phyloP scores from a whole-genome alignment of 2,113 vertebrate genomes.

The Periophthalmodon schlosseri region DNA sequence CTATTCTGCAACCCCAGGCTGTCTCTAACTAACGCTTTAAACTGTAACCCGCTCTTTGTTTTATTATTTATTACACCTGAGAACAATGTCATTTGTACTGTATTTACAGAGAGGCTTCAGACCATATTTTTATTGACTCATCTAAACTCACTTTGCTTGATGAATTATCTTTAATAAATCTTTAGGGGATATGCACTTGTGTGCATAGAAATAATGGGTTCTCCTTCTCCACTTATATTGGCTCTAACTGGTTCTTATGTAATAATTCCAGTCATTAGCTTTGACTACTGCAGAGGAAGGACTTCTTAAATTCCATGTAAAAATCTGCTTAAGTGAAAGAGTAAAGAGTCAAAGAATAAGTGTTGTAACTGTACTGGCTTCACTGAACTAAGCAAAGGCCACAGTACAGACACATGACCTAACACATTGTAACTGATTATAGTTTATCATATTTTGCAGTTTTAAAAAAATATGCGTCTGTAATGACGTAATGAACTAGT shows the following conservation, averaged over 20 bases:
- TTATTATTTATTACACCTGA: neutral
- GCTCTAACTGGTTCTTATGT: neutral
- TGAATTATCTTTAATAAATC: constrained; percentile 10
- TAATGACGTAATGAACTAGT: neutral
- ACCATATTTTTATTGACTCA: neutral
- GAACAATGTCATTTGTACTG: neutral
- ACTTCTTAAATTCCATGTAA: neutral
- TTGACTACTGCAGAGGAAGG: neutral
- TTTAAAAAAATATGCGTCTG: neutral
- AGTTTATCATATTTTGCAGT: neutral
- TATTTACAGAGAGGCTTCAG: constrained; percentile 4
- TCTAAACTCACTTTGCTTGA: constrained; percentile 12
- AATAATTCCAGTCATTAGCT: constrained; percentile 9
- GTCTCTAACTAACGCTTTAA: neutral
- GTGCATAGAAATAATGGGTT: constrained; percentile 1
- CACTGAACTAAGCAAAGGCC: neutral
- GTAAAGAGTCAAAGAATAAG: neutral
- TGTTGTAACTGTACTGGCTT: neutral
- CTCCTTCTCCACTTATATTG: neutral
- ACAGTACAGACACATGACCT: neutral
- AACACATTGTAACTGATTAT: neutral
- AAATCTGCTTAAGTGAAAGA: neutral
- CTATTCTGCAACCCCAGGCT: neutral
- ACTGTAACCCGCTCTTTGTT: neutral
- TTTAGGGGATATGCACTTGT: neutral